Conservation (phyloP, 2,888 invertebrate species). For the Catocala nupta region DNA sequence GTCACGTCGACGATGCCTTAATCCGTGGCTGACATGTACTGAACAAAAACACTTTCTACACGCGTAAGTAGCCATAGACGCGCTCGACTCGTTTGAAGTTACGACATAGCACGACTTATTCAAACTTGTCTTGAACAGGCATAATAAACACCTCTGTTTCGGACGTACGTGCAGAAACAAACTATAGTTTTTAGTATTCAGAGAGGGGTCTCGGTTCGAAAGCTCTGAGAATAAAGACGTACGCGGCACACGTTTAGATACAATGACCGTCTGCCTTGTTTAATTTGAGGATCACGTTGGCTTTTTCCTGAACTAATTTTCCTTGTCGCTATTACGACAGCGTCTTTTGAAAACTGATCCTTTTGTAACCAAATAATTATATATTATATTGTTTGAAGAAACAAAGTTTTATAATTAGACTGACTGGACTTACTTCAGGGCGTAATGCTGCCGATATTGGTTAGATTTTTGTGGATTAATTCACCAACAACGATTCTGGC, state of each 20-base stretch:
- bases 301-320: conserved; percentile 32
- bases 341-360: conserved; percentile 2
- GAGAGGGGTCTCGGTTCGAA: conserved; percentile 36
- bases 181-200: conserved; percentile 48
- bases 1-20: conserved; percentile 60
- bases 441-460: too few relatives aligned
- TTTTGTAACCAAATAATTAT: not conserved
- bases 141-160: conserved; percentile 44
- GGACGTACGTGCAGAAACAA: conserved; percentile 36
- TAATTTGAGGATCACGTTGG: conserved; percentile 40
- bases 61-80: conserved; percentile 45
- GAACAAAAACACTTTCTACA: conserved; percentile 65
- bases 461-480: too few relatives aligned
- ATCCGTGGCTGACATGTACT: conserved; percentile 60
- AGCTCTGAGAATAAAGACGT: conserved; percentile 44
- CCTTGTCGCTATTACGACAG: conserved; percentile 9
- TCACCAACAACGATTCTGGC: too few relatives aligned
- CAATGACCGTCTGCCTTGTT: conserved; percentile 30
- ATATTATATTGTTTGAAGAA: too few relatives aligned
- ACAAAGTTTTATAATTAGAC: too few relatives aligned
- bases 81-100: conserved; percentile 52
- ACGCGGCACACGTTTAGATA: conserved; percentile 29
- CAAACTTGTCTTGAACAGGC: conserved; percentile 40
- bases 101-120: conserved; percentile 53
- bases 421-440: too few relatives aligned